These are phyloP conservation scores for Alethe castanea DNA, from an alignment of 2,113 vertebrate genomes.

Conservation along the genomic window DNA sequence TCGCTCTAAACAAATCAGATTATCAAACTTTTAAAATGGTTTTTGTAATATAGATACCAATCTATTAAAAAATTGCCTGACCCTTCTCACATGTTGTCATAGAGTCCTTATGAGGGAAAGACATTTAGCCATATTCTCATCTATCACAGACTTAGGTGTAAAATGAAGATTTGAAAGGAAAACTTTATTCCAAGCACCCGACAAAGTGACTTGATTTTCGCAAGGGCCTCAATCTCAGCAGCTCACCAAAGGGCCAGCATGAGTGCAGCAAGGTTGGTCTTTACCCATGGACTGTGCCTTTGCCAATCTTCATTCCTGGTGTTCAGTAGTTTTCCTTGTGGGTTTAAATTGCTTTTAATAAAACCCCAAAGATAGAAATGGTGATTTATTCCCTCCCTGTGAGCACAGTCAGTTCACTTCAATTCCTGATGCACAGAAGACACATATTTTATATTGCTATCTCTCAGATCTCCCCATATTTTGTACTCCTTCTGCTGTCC, in stretches of 20 bases:
- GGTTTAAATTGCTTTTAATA: background rate
- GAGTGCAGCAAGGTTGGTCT: background rate
- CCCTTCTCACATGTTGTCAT: background rate
- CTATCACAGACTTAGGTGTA: background rate
- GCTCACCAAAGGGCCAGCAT: fast-evolving
- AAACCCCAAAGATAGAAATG: background rate
- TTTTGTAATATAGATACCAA: background rate
- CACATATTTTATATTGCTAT: background rate
- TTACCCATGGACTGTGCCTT: background rate
- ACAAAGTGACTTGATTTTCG: background rate
- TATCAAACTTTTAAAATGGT: background rate
- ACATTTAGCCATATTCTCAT: background rate
- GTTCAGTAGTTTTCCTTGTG: background rate
- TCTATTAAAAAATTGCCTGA: background rate
- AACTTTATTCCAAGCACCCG: background rate
- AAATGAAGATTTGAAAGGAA: background rate
- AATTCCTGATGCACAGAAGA: background rate
- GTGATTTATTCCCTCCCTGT: background rate
- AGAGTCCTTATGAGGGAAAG: background rate
- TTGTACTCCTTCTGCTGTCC: background rate
- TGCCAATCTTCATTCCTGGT: background rate
- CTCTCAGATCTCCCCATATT: background rate
- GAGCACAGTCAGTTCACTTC: background rate
- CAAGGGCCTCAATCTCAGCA: background rate
- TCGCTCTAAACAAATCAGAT: background rate